phyloP scores from a whole-genome alignment of 2,113 vertebrate genomes.

The Silurus meridionalis region DNA sequence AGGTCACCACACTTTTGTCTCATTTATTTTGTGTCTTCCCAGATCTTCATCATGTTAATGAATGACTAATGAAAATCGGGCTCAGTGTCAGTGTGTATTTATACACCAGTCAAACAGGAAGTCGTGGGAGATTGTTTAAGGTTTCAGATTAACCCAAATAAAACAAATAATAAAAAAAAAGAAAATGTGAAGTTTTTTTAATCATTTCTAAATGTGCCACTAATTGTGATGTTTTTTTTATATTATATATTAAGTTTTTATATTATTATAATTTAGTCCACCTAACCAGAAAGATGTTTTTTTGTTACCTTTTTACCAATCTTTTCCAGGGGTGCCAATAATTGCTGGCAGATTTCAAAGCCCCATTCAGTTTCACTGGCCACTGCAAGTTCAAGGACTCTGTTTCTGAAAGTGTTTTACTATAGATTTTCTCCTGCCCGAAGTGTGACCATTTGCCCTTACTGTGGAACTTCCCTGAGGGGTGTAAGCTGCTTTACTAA shows the following conservation, averaged over 20 bases:
- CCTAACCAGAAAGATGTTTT: neutral
- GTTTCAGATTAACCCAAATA: neutral
- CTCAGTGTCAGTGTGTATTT: neutral
- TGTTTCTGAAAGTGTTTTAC: neutral
- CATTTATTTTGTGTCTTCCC: neutral
- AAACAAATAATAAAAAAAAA: neutral
- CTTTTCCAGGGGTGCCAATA: neutral
- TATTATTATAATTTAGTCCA: neutral
- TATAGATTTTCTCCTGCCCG: neutral
- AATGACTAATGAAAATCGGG: neutral
- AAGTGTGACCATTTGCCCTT: conserved; percentile 26
- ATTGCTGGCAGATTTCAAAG: conserved; percentile 5
- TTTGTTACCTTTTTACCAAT: neutral
- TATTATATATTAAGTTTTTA: neutral
- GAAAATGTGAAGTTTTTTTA: neutral
- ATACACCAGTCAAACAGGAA: neutral
- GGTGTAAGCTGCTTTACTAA: conserved; percentile 10
- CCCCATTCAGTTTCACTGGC: conserved; percentile 13
- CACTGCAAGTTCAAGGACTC: conserved; percentile 46
- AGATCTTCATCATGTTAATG: neutral
- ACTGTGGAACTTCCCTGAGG: neutral
- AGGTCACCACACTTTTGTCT: neutral
- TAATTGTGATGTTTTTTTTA: neutral
- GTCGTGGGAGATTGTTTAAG: neutral
- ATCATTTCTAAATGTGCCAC: neutral